Base-by-base conservation (phyloP, 2,888 invertebrate genomes). In the Dermolepida albohirtum region DNA sequence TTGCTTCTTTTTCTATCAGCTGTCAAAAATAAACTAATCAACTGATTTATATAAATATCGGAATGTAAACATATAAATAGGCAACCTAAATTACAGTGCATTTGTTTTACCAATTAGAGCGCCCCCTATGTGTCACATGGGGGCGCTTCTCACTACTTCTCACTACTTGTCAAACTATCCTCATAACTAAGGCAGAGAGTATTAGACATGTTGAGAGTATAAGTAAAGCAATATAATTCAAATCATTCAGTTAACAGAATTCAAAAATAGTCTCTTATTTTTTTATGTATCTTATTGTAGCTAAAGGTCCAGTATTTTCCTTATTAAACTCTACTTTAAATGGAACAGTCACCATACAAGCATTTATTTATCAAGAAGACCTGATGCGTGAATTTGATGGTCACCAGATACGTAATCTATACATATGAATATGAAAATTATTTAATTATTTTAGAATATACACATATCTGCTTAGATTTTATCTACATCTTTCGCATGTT, bases 271-370 rank as follows among this genome's bases (percentile, higher is more conserved):
- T 22, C 1, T 22, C 4, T 22, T 4, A 22, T 22, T 4, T 1
- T 22, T 22, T 22, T 22, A 39, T 5, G 2, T n/a, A 5, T 10
- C 12, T 1, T 64, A 64, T 75, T 79, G 54, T 84, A 94, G 94
- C 92, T 73, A 88, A 93, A 66, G 93, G 94, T 77, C 95, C 95
- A 0, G 91, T 95, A 0, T 94, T 93, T 79, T 88, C 92, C 0
- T 94, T 95, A 80, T 84, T 95, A 40, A 92, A 90, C 77, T 90
- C 93, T 6, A 90, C 92, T 0, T 85, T 96, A 2, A 88, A 91
- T 73, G 95, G 95, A 0, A 81, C 95, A 22, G 88, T 92, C 0
- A 94, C 94, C 0, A 92, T 96, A 51, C 84, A 95, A 66, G 92
- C 94, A 0, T 93, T 90, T 76, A 86, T 87, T 1, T 90, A 91